Evolutionary conservation across 2,888 invertebrate genomes (phyloP).

Genomic region (Apodemia duryi): DNA sequence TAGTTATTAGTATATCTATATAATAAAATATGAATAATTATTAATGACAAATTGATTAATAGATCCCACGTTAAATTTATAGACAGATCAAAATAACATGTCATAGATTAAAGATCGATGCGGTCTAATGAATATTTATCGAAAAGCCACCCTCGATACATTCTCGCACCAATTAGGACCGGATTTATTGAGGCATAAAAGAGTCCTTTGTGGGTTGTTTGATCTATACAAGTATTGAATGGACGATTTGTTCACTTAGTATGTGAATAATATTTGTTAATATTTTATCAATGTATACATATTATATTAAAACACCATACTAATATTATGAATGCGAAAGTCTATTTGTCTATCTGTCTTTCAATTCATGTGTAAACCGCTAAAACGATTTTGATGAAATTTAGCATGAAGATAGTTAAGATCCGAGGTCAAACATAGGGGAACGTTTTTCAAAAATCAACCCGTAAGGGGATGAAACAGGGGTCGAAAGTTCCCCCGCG

Average conservation of each 20-base stretch:
- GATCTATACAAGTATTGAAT: constrained; percentile 13
- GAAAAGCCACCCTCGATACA: constrained; percentile 4
- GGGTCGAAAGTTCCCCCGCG: no score
- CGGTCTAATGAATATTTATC: constrained; percentile 12
- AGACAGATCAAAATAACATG: constrained; percentile 2
- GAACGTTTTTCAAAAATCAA: no score
- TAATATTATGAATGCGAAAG: no score
- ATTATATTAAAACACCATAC: no score
- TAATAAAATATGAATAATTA: not conserved
- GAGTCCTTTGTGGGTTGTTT: constrained; percentile 13
- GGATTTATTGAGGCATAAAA: constrained; percentile 11
- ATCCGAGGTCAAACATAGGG: no score
- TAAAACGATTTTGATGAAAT: no score
- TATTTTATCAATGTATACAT: not conserved
- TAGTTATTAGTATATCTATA: not conserved
- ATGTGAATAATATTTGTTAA: constrained; percentile 2
- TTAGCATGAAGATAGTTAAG: no score
- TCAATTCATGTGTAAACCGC: no score
- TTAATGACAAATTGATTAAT: not conserved
- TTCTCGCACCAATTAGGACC: not conserved
- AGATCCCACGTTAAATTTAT: not conserved
- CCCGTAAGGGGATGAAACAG: no score
- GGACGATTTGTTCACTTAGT: not conserved
- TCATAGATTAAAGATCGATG: constrained; percentile 6
- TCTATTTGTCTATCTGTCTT: no score